phyloP scores from a whole-genome alignment of 2,888 invertebrate species.

The Carabus problematicus region DNA sequence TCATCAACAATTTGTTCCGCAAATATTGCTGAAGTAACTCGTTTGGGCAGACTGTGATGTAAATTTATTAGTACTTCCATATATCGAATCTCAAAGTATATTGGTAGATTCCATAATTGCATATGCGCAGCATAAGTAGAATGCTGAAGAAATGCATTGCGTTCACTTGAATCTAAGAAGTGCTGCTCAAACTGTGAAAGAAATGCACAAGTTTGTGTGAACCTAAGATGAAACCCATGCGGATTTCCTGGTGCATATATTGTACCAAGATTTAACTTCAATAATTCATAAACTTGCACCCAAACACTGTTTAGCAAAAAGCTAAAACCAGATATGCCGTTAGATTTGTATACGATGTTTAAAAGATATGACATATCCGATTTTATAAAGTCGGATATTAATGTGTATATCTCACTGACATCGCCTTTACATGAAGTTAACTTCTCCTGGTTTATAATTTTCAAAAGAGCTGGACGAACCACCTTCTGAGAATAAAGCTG shows the following conservation, averaged over 20 bases:
- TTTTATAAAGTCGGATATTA: constrained; percentile 29
- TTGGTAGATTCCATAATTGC: constrained; percentile 33
- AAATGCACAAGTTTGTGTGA: constrained; percentile 30
- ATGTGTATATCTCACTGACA: constrained; percentile 19
- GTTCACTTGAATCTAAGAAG: constrained; percentile 18
- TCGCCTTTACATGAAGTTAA: constrained; percentile 23
- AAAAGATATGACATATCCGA: constrained; percentile 28
- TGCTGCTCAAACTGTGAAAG: constrained; percentile 23
- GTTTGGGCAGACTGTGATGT: constrained; percentile 20
- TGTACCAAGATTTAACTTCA: constrained; percentile 27
- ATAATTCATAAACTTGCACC: constrained; percentile 26
- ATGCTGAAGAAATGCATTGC: constrained; percentile 21
- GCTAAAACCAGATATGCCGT: constrained; percentile 31
- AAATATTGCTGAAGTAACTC: constrained; percentile 11
- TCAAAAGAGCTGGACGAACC: constrained; percentile 20
- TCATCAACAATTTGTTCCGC: constrained; percentile 2
- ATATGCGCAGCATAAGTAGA: constrained; percentile 26
- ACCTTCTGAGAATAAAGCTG: constrained; percentile 23
- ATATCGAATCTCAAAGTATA: constrained; percentile 35
- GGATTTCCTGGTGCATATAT: constrained; percentile 40
- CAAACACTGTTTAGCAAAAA: constrained; percentile 36
- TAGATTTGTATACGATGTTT: constrained; percentile 29
- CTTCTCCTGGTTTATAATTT: constrained; percentile 34
- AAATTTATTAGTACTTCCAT: constrained; percentile 32
- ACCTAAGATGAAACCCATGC: constrained; percentile 28